These are phyloP conservation scores for Lophotriccus pileatus DNA, from an alignment of 2,797 vertebrate genomes.

Conservation along the genomic window DNA sequence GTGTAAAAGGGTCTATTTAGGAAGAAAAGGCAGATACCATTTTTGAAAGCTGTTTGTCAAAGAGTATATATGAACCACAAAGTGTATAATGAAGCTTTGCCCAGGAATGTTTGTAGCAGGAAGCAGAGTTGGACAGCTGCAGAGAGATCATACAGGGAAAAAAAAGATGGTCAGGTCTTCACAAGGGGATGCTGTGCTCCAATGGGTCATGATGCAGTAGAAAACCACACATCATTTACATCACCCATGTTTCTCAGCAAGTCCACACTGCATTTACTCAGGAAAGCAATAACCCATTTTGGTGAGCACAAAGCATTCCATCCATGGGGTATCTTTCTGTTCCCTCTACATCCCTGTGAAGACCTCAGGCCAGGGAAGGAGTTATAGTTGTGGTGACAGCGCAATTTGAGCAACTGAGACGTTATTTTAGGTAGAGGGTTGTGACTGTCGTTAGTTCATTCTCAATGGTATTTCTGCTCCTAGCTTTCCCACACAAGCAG, in stretches of 20 bases:
- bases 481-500: background rate
- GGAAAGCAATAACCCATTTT: background rate
- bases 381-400: background rate
- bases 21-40: constrained; percentile 47
- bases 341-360: background rate
- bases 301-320: background rate
- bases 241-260: background rate
- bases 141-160: background rate
- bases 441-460: background rate
- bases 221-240: background rate
- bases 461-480: background rate
- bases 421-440: background rate
- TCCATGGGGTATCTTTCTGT: background rate
- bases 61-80: background rate
- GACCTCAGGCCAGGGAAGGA: background rate
- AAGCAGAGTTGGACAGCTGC: background rate
- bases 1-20: constrained; percentile 55
- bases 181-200: background rate
- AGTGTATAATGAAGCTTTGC: background rate
- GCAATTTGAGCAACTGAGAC: background rate
- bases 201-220: background rate
- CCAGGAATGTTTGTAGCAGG: background rate
- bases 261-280: background rate
- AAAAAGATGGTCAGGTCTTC: background rate
- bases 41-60: constrained; percentile 53